Base-by-base conservation (phyloP, 1,140 invertebrate genomes). In the Drosophila tropicalis region DNA sequence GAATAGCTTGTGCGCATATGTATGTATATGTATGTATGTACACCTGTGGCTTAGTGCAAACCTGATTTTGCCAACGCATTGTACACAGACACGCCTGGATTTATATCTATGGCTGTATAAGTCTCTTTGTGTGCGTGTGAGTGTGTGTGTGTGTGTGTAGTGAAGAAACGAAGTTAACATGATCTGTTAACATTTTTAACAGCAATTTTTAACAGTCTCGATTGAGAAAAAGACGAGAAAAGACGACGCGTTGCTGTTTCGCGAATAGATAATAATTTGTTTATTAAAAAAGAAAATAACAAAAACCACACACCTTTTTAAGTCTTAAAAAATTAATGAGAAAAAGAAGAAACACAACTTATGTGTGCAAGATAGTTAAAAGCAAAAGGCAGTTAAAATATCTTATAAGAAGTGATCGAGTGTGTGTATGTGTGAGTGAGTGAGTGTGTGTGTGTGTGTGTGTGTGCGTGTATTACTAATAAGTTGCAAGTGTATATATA, bases 11-110 rank as follows among this genome's bases (percentile, higher is more conserved):
- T 36, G n/a, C 22, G 32, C 19, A 58, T 58, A n/a, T 22, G 22
- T 29, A 58, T 58, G 13, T 58, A 55, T 58, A 9, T n/a, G n/a
- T 29, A 58, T 58, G 13, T 58, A 55, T 55, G 12, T 55, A 55
- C 51, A 55, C 51, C 51, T 55, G 51, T 55, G 7, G 51, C 51
- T 55, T 55, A 55, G 51, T 55, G 51, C 51, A 55, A 55, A 55
- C 51, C 51, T 55, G 51, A 29, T 55, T 55, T 55, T 55, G 51
- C 19, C 19, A 55, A 55, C 22, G 25, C 51, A 55, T 55, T 55
- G 19, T 55, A 55, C 51, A 55, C 51, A 55, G 51, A 13, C 51
- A 55, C 25, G 25, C 17, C 9, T 51, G 36, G 36, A 39, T 39
- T 39, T 39, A 39, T 39, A 39, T 36, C 34, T 36, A 36, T 36